These are phyloP conservation scores for Odontomyia ornata DNA, from an alignment of 2,888 invertebrate genomes.

Conservation along the genomic window DNA sequence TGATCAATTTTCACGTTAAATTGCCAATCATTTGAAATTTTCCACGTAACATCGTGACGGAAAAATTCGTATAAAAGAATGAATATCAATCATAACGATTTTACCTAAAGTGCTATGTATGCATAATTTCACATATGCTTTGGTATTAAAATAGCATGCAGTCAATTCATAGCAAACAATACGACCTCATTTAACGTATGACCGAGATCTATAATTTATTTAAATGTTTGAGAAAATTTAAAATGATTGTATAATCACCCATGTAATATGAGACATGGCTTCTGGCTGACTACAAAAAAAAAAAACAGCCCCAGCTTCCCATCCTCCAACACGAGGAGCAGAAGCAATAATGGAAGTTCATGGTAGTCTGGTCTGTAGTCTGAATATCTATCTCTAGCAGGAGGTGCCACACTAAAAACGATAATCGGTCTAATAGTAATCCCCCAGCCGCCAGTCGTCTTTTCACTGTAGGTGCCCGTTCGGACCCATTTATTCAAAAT, in stretches of 20 bases:
- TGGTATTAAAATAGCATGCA: not conserved
- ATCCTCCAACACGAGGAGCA: not conserved
- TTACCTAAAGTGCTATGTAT: not conserved
- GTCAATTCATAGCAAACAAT: not conserved
- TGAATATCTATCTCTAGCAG: not conserved
- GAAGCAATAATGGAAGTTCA: not conserved
- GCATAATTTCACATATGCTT: not conserved
- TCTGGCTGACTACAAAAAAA: not conserved
- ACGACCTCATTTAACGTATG: conserved; percentile 27
- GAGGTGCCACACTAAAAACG: too few species aligned
- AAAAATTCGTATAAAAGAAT: not conserved
- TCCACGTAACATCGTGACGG: conserved; percentile 26
- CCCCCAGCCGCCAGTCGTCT: not conserved
- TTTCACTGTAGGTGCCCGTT: conserved; percentile 19
- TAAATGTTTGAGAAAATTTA: conserved; percentile 39
- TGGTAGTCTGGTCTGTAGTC: not conserved
- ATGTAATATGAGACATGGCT: conserved; percentile 19
- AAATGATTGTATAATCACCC: conserved; percentile 35
- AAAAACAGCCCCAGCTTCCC: not conserved
- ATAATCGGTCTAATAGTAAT: too few species aligned
- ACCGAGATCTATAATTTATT: conserved; percentile 39
- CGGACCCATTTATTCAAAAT: conserved; percentile 31
- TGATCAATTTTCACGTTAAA: conserved; percentile 36
- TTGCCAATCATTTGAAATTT: conserved; percentile 29
- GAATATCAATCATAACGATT: not conserved